phyloP scores from a whole-genome alignment of 2,888 invertebrate genomes.

The Chironomus riparius region DNA sequence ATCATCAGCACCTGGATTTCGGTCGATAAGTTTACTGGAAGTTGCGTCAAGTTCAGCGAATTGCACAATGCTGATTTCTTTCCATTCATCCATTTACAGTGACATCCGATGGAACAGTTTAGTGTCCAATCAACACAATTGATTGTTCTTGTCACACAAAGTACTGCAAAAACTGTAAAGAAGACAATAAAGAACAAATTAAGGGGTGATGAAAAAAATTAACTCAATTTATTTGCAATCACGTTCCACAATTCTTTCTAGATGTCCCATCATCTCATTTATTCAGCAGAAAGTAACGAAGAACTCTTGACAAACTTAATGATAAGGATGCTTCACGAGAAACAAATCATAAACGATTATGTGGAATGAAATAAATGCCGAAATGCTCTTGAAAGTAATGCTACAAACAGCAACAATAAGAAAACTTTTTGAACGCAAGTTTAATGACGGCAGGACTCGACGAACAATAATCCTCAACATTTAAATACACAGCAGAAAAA shows the following conservation, averaged over 20 bases:
- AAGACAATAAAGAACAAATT: neutral
- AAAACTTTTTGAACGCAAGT: neutral
- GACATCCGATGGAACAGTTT: conserved; percentile 76
- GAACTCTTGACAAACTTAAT: neutral
- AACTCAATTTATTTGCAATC: conserved; percentile 8
- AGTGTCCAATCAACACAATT: conserved; percentile 64
- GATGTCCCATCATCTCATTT: neutral
- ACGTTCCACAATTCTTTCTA: neutral
- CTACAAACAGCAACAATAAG: neutral
- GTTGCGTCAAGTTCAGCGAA: conserved; percentile 66
- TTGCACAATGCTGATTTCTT: conserved; percentile 83
- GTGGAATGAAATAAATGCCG: neutral
- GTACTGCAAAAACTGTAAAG: conserved; percentile 23
- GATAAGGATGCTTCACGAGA: neutral
- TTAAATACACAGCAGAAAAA: too few relatives aligned
- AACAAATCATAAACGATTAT: neutral
- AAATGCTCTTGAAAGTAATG: neutral
- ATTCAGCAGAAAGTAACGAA: neutral
- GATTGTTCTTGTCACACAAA: conserved; percentile 15
- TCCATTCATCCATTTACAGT: conserved; percentile 87
- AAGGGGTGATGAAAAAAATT: neutral
- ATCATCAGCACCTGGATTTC: conserved; percentile 74
- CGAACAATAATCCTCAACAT: too few relatives aligned
- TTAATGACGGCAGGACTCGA: neutral
- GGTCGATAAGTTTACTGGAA: conserved; percentile 58